These are phyloP conservation scores for Patella depressa DNA, from an alignment of 2,888 invertebrate species.

Conservation along the genomic window DNA sequence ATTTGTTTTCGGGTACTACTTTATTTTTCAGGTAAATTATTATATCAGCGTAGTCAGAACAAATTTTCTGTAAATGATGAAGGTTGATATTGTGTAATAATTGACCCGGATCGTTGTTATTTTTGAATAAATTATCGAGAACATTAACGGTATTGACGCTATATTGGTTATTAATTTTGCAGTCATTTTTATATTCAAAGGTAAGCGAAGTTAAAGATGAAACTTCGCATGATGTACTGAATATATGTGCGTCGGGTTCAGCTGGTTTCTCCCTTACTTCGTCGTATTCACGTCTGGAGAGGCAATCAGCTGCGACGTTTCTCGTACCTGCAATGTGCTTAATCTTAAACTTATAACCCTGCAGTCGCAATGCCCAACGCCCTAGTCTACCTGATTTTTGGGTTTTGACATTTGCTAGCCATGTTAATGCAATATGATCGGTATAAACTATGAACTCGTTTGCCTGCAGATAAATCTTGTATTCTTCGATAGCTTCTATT, in stretches of 20 bases:
- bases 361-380: too few relatives aligned
- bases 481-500: too few relatives aligned
- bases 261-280: not conserved
- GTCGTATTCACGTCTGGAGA: conserved; percentile 33
- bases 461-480: too few relatives aligned
- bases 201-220: not conserved
- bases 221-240: not conserved
- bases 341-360: too few relatives aligned
- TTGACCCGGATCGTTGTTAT: not conserved
- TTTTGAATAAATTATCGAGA: not conserved
- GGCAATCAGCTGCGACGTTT: conserved; percentile 27
- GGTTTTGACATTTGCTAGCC: too few relatives aligned
- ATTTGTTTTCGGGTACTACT: not conserved
- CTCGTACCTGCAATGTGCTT: too few relatives aligned
- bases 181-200: not conserved
- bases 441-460: too few relatives aligned
- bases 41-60: not conserved
- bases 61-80: conserved; percentile 22
- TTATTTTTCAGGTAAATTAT: not conserved
- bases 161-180: not conserved
- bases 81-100: not conserved
- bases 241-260: not conserved
- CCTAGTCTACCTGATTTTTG: too few relatives aligned
- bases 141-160: not conserved
- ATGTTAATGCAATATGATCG: too few relatives aligned